phyloP scores from a whole-genome alignment of 2,888 invertebrate genomes.

The Ectemnius continuus region DNA sequence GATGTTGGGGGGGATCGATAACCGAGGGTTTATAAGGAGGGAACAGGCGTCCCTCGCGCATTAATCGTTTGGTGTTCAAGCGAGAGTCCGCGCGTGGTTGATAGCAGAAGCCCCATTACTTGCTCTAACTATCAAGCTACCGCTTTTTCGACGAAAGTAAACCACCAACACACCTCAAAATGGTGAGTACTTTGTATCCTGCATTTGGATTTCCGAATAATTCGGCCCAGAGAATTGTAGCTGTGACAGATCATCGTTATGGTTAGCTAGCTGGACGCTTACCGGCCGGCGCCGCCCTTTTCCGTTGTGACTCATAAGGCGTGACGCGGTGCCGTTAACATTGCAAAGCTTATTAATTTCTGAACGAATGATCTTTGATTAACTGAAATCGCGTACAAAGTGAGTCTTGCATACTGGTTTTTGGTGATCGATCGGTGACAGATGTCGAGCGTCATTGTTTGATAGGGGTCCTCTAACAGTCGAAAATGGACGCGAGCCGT shows the following conservation, averaged over 20 bases:
- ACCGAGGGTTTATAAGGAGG: conserved; percentile 38
- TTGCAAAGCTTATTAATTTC: too few species aligned
- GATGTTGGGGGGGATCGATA: conserved; percentile 39
- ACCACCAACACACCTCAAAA: conserved; percentile 41
- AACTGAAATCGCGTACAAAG: too few species aligned
- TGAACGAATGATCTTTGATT: too few species aligned
- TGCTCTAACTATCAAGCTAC: conserved; percentile 49
- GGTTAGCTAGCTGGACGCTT: not conserved
- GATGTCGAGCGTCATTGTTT: too few species aligned
- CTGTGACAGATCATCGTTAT: too few species aligned
- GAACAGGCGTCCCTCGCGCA: conserved; percentile 46
- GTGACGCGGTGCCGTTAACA: conserved; percentile 5
- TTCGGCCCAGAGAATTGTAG: not conserved
- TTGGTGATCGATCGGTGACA: too few species aligned
- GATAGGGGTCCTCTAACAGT: not conserved
- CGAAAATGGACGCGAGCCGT: not conserved
- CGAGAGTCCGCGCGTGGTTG: conserved; percentile 28
- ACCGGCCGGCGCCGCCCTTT: conserved; percentile 58
- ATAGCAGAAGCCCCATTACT: conserved; percentile 55
- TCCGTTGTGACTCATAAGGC: conserved; percentile 14
- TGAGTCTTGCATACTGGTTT: too few species aligned
- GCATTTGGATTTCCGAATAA: not conserved
- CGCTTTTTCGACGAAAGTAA: conserved; percentile 21
- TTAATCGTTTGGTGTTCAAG: conserved; percentile 48
- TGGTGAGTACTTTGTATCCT: conserved; percentile 37